A percentile compares a stretch with the other conserved stretches of the same genome.
phyloP scores from a whole-genome alignment of 2,888 invertebrate genomes.

The Dendrolimus pini region DNA sequence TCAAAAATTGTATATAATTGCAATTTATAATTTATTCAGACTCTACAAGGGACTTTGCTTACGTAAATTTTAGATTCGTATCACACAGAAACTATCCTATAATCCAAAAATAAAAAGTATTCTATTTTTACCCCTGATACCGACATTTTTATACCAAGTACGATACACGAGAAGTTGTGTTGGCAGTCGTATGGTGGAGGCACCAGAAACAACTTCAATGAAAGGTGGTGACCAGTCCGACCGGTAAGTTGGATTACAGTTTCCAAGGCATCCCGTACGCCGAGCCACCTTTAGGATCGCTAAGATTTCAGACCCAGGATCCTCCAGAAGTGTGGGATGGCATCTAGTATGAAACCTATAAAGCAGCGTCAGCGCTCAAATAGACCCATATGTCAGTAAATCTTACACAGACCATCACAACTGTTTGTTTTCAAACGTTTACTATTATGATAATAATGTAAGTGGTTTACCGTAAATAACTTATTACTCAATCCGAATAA shows the following conservation, averaged over 20 bases:
- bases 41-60: too few species aligned
- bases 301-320: slow-evolving; percentile 75
- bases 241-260: slow-evolving; percentile 54
- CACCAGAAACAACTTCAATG: slow-evolving; percentile 59
- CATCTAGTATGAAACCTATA: slow-evolving; percentile 77
- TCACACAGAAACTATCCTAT: too few species aligned
- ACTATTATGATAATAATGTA: slow-evolving; percentile 32
- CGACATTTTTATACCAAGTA: not conserved
- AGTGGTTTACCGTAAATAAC: too few species aligned
- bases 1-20: not conserved
- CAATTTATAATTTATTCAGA: not conserved
- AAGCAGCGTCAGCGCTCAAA: slow-evolving; percentile 78
- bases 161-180: slow-evolving; percentile 25
- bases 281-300: slow-evolving; percentile 58
- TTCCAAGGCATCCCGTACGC: slow-evolving; percentile 70
- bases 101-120: not conserved
- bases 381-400: slow-evolving; percentile 54
- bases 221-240: slow-evolving; percentile 37
- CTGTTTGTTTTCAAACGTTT: slow-evolving; percentile 82
- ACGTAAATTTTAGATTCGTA: too few species aligned
- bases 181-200: slow-evolving; percentile 64
- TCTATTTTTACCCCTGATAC: not conserved
- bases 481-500: too few species aligned
- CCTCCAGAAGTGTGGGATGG: slow-evolving; percentile 76
- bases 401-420: slow-evolving; percentile 77